phyloP scores from a whole-genome alignment of 2,888 invertebrate genomes.

The Drosophila melanosoma region DNA sequence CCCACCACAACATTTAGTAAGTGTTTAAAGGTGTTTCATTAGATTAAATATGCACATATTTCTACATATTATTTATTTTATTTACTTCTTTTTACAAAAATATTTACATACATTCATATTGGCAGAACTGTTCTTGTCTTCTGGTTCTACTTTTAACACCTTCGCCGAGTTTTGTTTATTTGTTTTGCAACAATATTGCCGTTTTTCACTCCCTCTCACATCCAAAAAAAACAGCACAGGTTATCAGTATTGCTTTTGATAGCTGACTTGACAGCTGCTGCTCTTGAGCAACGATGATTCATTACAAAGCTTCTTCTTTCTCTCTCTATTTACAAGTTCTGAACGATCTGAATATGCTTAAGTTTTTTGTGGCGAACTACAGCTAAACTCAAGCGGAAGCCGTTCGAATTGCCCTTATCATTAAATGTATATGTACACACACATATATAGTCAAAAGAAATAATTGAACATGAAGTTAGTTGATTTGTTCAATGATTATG shows the following conservation, averaged over 20 bases:
- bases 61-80: conserved; percentile 2
- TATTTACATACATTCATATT: conserved; percentile 10
- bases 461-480: conserved; percentile 4
- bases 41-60: not conserved
- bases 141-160: conserved; percentile 30
- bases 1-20: conserved; percentile 15
- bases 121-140: conserved; percentile 27
- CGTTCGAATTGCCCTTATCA: not conserved
- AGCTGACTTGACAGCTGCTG: conserved; percentile 42
- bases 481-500: conserved; percentile 18
- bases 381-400: conserved; percentile 11
- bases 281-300: conserved; percentile 43
- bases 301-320: conserved; percentile 27
- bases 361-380: conserved; percentile 5
- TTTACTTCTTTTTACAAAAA: not conserved
- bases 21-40: not conserved
- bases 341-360: conserved; percentile 38
- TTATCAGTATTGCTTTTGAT: conserved; percentile 51
- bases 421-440: not conserved
- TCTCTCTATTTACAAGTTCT: conserved; percentile 9
- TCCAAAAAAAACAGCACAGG: not conserved
- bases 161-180: conserved; percentile 45
- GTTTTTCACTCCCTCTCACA: conserved; percentile 1
- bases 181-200: conserved; percentile 39
- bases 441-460: not conserved